Evolutionary conservation across 2,797 vertebrate species (phyloP), one percentile per base, ranked within the genome.

Genomic region (Pangasius krempfi): DNA sequence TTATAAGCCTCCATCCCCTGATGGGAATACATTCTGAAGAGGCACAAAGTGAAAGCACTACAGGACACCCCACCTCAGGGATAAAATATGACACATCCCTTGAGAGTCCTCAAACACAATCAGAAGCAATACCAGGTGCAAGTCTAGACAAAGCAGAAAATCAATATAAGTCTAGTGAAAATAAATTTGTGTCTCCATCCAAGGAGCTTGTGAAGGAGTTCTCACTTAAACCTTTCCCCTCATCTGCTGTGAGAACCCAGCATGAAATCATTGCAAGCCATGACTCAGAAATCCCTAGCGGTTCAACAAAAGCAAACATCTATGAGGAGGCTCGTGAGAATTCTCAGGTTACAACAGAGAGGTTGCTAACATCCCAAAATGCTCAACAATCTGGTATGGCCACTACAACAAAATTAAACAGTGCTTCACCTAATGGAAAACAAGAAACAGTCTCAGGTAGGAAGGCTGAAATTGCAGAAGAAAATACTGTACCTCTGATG

Each of bases 381-480:
- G 83, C 90, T 84, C 92, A 93, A 78, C 92, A 84, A 66, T 90
- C 90, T 0, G 37, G 86, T 83, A 16, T 87, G 70, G 88, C 88
- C 84, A 89, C 90, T 52, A 89, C 89, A 2, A 20, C 64, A 60
- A 94, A 92, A 8, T 72, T 92, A 68, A 92, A 81, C 0, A 90
- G 40, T 9, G 3, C 54, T 12, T 87, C 92, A 88, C 44, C 60
- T 91, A 47, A 50, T 68, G 75, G 1, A 50, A 87, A 92, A 86
- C 90, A 93, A 40, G 78, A 40, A 25, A 58, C n/a, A 37, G 20
- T 13, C 75, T 81, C 66, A 60, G 78, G 94, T 84, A 94, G 91
- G 78, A 94, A 95, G 80, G 94, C 93, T 18, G 93, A 92, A 76
- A 87, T 91, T 68, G 93, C 92, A 13, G 90, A 92, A 0, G 94